Evolutionary conservation across 1,140 invertebrate species (phyloP).

Genomic region (Gryon sp.): DNA sequence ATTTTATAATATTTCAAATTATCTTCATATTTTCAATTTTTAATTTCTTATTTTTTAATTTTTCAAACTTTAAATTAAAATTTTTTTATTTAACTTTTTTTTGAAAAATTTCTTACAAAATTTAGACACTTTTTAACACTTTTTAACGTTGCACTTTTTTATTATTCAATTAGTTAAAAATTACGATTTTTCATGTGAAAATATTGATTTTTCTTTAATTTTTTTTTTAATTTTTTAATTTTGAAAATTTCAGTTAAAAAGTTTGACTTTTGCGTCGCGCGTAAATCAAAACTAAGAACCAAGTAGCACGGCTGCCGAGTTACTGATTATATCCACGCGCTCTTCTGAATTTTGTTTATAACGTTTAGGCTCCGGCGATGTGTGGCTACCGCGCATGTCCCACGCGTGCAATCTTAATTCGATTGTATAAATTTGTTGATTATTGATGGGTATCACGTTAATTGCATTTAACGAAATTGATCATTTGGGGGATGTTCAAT

Average conservation of each 20-base stretch:
- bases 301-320: constrained; percentile 66
- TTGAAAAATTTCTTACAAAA: too few relatives aligned
- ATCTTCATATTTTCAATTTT: too few relatives aligned
- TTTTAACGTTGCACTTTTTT: too few relatives aligned
- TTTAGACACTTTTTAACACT: too few relatives aligned
- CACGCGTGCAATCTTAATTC: constrained; percentile 31
- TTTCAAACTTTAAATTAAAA: too few relatives aligned
- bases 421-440: constrained; percentile 50
- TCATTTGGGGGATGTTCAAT: too few relatives aligned
- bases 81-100: too few relatives aligned
- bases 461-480: constrained; percentile 14
- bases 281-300: constrained; percentile 19
- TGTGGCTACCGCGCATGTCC: constrained; percentile 43
- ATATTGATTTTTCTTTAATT: too few relatives aligned
- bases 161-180: too few relatives aligned
- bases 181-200: too few relatives aligned
- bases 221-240: background rate
- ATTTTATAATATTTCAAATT: too few relatives aligned
- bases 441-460: constrained; percentile 35
- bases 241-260: background rate
- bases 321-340: constrained; percentile 73
- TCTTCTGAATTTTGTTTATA: constrained; percentile 74
- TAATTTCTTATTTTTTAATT: too few relatives aligned
- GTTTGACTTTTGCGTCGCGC: background rate
- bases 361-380: constrained; percentile 9